Base-by-base conservation (phyloP, 2,888 invertebrate genomes). In the Drosophila koepferae region DNA sequence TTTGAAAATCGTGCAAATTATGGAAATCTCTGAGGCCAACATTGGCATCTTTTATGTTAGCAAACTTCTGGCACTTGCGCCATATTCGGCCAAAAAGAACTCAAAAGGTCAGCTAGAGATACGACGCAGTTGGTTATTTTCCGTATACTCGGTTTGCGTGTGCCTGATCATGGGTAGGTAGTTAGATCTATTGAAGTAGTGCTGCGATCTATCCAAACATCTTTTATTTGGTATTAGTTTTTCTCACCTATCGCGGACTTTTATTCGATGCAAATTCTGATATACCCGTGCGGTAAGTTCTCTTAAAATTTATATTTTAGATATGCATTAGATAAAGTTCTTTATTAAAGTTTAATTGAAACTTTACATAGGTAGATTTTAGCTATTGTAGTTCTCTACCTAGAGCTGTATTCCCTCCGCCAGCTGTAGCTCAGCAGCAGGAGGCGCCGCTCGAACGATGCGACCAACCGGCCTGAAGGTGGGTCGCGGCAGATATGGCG, bases 221-320 rank as follows among this genome's bases (percentile, higher is more conserved):
- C 44, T 1, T 7, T 2, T 28, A 34, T 9, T 59, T 44, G 14
- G 12, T 6, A 43, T 7, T 55, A 87, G 93, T 92, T 48, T 88
- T 82, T 54, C 77, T 93, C 10, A 93, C 93, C 23, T 92, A 93
- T 77, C 85, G 91, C 10, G 93, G 93, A 1, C 79, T 93, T 2
- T 69, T 92, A 1, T 91, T 87, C 54, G 93, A 93, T 86, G 92
- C 93, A 0, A 92, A 92, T 59, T 92, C 93, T 0, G 87, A 92
- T 56, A 86, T 88, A 63, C 92, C 92, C 16, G 89, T 92, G 43
- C 91, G 92, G 92, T 92, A 90, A 89, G 90, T 81, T 31, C 14
- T 16, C 3, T 46, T 12, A 0, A 20, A 12, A 18, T 20, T 20
- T 20, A 12, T 20, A 6, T 12, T 20, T 14, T 44, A 12, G 10